Conservation (phyloP, 1,140 invertebrate genomes). For the Homarus americanus region DNA sequence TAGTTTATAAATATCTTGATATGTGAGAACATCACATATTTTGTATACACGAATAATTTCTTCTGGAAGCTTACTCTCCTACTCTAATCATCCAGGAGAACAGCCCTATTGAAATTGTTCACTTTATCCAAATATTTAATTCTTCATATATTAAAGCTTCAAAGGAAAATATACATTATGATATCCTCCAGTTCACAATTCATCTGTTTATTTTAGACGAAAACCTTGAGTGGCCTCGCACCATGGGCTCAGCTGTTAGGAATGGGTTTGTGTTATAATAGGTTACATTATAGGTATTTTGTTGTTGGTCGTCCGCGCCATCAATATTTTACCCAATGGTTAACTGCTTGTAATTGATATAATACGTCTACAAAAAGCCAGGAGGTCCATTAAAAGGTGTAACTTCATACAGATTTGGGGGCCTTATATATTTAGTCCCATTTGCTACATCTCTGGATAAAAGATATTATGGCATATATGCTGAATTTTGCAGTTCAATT, state of each 20-base stretch:
- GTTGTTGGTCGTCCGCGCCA: conserved; percentile 39
- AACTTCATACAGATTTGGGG: background rate
- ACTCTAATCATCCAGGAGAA: conserved; percentile 21
- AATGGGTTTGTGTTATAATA: conserved; percentile 58
- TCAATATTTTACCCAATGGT: conserved; percentile 50
- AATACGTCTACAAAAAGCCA: background rate
- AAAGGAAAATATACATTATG: background rate
- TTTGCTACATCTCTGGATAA: background rate
- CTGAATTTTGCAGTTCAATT: conserved; percentile 12
- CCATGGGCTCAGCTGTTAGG: conserved; percentile 68
- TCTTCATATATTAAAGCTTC: background rate
- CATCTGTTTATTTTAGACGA: conserved; percentile 50
- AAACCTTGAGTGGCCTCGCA: conserved; percentile 65
- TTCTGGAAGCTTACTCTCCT: background rate
- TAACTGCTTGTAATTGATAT: background rate
- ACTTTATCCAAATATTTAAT: background rate
- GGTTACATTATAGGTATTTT: conserved; percentile 18
- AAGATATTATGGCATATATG: background rate
- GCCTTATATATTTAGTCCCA: background rate
- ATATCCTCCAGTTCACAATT: background rate
- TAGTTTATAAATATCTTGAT: too few species aligned
- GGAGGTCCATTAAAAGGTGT: background rate
- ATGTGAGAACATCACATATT: conserved; percentile 8
- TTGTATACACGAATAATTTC: background rate
- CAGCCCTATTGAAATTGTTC: conserved; percentile 2